Conservation (phyloP, 2,888 invertebrate genomes). For the Watsonalla cultraria region DNA sequence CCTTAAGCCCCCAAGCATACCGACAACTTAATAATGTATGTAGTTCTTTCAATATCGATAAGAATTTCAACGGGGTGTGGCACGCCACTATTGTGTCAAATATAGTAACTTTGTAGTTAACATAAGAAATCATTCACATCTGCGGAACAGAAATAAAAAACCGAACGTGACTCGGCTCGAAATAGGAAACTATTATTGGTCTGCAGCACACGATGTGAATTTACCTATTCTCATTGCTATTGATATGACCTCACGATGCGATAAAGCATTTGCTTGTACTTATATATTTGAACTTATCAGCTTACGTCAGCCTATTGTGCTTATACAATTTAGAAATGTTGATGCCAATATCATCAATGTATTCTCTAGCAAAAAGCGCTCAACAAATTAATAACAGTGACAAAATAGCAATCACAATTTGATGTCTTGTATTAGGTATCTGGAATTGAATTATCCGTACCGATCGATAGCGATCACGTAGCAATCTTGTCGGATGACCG, state of each 20-base stretch:
- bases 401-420: background rate
- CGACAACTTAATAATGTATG: background rate
- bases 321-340: too few species aligned
- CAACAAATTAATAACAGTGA: too few species aligned
- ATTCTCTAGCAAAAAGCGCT: too few species aligned
- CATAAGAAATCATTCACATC: slow-evolving; percentile 46
- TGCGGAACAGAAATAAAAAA: slow-evolving; percentile 37
- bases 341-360: too few species aligned
- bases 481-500: background rate
- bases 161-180: slow-evolving; percentile 37
- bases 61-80: slow-evolving; percentile 17
- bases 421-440: background rate
- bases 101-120: slow-evolving; percentile 48
- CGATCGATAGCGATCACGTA: background rate
- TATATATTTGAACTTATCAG: too few species aligned
- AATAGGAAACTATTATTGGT: slow-evolving; percentile 23
- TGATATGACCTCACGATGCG: background rate
- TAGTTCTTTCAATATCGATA: slow-evolving; percentile 3
- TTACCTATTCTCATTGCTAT: slow-evolving; percentile 4
- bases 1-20: too few species aligned
- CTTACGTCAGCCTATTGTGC: too few species aligned
- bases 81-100: slow-evolving; percentile 40
- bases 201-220: slow-evolving; percentile 13
- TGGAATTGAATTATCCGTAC: background rate
- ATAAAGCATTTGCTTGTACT: too few species aligned